These are phyloP conservation scores for Lateolabrax maculatus DNA, from an alignment of 2,797 vertebrate genomes.

Conservation along the genomic window DNA sequence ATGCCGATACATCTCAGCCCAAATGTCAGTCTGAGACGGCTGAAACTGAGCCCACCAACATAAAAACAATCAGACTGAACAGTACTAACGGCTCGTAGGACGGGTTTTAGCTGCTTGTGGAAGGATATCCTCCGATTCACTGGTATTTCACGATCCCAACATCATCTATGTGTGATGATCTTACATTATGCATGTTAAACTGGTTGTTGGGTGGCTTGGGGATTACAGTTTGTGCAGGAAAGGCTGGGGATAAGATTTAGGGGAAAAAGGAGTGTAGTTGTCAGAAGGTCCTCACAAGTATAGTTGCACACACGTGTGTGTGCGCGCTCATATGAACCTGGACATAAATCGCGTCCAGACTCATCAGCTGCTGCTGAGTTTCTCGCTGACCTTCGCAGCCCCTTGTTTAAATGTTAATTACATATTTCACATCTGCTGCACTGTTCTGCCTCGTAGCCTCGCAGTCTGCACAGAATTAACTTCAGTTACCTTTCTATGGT, in stretches of 20 bases:
- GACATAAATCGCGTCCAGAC: neutral
- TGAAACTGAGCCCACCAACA: no score
- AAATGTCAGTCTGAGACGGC: neutral
- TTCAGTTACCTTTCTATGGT: neutral
- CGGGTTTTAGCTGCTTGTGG: no score
- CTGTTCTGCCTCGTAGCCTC: slow-evolving; percentile 27
- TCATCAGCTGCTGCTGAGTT: slow-evolving; percentile 34
- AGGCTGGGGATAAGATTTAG: neutral
- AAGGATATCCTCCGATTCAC: neutral
- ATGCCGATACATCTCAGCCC: neutral
- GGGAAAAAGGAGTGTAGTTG: neutral
- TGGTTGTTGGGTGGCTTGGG: neutral
- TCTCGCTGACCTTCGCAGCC: slow-evolving; percentile 58
- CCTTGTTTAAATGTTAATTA: slow-evolving; percentile 72
- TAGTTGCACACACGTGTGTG: neutral
- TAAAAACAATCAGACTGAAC: neutral
- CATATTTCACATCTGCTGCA: slow-evolving; percentile 58
- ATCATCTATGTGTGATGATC: neutral
- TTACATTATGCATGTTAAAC: neutral
- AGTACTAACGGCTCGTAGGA: no score
- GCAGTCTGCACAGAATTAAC: slow-evolving; percentile 20
- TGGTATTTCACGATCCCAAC: neutral
- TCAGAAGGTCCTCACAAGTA: neutral
- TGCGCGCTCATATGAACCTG: neutral
- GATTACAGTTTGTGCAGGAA: neutral